Base-by-base conservation (phyloP, 2,113 vertebrate genomes). In the Leptosomus discolor region DNA sequence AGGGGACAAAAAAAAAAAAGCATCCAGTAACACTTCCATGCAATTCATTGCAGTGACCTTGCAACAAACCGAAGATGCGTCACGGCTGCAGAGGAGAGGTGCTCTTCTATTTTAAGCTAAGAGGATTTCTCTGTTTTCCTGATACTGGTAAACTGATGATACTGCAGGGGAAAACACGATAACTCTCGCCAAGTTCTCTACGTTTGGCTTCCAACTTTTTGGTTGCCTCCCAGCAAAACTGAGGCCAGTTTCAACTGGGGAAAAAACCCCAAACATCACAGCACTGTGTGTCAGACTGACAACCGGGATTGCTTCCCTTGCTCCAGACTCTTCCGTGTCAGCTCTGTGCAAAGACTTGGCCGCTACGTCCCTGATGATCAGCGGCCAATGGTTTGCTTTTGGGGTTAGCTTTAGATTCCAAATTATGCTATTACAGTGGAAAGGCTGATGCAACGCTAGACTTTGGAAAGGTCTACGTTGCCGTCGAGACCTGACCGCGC, bases 41-140 rank as follows among this genome's bases (percentile, higher is more conserved):
- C 23, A 48, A 16, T 5, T 48, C 45, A 39, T 34, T 26, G 11
- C 26, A 8, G 69, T 46, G 36, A 85, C 80, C 86, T 64, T 78
- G 50, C 51, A 36, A 26, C 16, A 54, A 64, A 18, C 3, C 4
- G 3, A 51, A 37, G 39, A 15, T 5, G 22, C 0, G 0, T 50
- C 57, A 46, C 0, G 7, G 69, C 63, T 77, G 37, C 68, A 54
- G 85, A 9, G 26, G 24, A 87, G 65, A 67, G 18, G 43, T 0
- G 19, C 61, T 82, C 84, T 82, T 63, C 61, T 78, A 14, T 85
- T 94, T 82, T 68, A 82, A 68, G 68, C 0, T 34, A 58, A 56
- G 73, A 78, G 37, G 43, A 71, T 79, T 45, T 68, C n/a, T 78
- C n/a, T 30, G 8, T 51, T 75, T 64, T 67, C 80, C 81, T 50